Evolutionary conservation across 2,797 vertebrate species (phyloP), one percentile per base, ranked within the genome.

Genomic region (Zalophus californianus): DNA sequence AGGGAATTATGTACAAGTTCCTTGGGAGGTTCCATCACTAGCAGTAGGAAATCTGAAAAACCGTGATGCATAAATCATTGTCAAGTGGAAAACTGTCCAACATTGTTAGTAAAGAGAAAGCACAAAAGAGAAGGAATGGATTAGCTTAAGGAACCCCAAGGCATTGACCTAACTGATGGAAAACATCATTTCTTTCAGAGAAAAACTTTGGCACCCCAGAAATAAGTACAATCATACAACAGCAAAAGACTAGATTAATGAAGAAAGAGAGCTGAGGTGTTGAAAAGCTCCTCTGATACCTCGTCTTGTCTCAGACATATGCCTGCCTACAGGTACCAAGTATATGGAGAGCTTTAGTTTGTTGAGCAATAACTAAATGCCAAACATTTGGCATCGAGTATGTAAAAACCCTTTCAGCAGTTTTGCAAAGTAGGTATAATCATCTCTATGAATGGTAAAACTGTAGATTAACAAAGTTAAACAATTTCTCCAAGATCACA

Each of bases 61-160:
- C 7, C n/a, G 23, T 95, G 64, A 91, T 68, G 64, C 35, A 94
- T 97, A 94, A 97, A 96, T 91, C 79, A 90, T 78, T 95, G 91
- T 93, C 96, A 97, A 84, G 58, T 77, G 38, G 38, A 86, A 97
- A 90, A 75, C 13, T 75, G 68, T 92, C 78, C 95, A 92, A 96
- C 86, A 83, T 68, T 92, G 11, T 96, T 92, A 94, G 87, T 91
- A 90, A 96, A 94, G 50, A 94, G 44, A 97, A 96, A 73, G 9
- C 15, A 97, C 14, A 86, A 90, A 95, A 89, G 48, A 87, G 16
- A 15, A 82, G 92, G 38, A 93, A 92, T 56, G 4, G 27, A 97
- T 91, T 96, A 96, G 44, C 25, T 92, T 77, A 77, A 94, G 35
- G 25, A 91, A 92, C 27, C 18, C n/a, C 5, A 89, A n/a, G 32